Conservation (phyloP, 2,888 invertebrate species). For the Phorcus lineatus region DNA sequence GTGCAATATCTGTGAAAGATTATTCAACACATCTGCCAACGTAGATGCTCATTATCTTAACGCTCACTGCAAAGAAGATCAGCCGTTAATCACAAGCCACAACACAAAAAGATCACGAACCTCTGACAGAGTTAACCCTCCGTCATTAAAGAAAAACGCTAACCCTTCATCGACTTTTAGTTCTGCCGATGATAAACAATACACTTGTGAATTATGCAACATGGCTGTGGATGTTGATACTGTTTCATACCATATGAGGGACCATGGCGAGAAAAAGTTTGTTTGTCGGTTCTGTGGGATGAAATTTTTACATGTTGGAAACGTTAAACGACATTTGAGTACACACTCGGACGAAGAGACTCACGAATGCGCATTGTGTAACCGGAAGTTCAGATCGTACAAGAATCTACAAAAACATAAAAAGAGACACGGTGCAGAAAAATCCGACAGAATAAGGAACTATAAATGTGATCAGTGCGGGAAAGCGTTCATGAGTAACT, state of each 20-base stretch:
- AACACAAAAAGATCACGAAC: no score
- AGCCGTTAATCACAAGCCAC: no score
- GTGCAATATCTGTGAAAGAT: no score
- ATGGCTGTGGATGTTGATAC: no score
- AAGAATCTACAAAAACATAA: neutral
- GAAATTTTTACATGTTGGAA: neutral
- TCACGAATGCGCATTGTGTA: neutral
- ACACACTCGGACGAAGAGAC: neutral
- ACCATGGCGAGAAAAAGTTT: neutral
- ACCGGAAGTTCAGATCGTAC: neutral
- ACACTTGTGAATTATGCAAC: no score
- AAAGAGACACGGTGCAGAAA: neutral
- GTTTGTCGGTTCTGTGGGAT: neutral
- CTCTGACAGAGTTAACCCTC: no score
- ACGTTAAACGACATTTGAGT: neutral
- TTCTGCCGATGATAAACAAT: no score
- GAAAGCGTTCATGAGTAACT: neutral
- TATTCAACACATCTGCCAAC: no score
- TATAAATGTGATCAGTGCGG: neutral
- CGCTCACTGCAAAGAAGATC: no score
- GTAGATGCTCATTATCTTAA: no score
- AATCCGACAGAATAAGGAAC: conserved; percentile 1
- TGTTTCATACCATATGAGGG: neutral
- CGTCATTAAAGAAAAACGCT: no score
- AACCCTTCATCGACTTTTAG: no score